Base-by-base conservation (phyloP, 1,140 invertebrate genomes). In the Schlechtendalia chinensis region DNA sequence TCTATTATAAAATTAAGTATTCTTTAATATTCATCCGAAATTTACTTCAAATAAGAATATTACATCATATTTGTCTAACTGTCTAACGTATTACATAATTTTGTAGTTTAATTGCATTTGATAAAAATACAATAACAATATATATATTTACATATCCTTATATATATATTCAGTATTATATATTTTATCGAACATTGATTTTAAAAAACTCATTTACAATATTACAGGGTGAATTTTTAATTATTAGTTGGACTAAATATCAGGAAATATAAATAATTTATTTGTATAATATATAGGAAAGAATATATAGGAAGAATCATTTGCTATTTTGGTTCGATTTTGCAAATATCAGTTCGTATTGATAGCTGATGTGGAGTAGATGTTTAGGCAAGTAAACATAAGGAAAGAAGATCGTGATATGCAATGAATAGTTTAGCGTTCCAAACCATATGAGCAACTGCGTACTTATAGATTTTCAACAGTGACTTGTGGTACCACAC, bases 281-380 rank as follows among this genome's bases (percentile, higher is more conserved):
- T 39, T n/a, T n/a, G n/a, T n/a, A n/a, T n/a, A n/a, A n/a, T n/a
- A n/a, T n/a, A n/a, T n/a, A n/a, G n/a, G n/a, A n/a, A n/a, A n/a
- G n/a, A n/a, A n/a, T n/a, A n/a, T n/a, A n/a, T n/a, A 80, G 17
- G 27, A 59, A 16, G 69, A 72, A 22, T 53, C 53, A 72, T n/a
- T 72, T 29, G 5, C 45, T 5, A 53, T 72, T 22, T 27, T 72
- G 53, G 27, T 72, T 39, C 45, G 53, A 53, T 72, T 72, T 5
- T 22, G 22, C 12, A 72, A 53, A 12, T 47, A 72, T n/a, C 69
- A 56, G 5, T 16, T 72, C 39, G 39, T 45, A 45, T 45, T 45
- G 39, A 45, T 45, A 10, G 39, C 39, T 10, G 10, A 45, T 10
- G 56, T 59, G 8, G 56, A 59, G n/a, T 53, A 72, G 27, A 72